Evolutionary conservation across 2,797 vertebrate genomes (phyloP).

Genomic region (Pangasius krempfi): DNA sequence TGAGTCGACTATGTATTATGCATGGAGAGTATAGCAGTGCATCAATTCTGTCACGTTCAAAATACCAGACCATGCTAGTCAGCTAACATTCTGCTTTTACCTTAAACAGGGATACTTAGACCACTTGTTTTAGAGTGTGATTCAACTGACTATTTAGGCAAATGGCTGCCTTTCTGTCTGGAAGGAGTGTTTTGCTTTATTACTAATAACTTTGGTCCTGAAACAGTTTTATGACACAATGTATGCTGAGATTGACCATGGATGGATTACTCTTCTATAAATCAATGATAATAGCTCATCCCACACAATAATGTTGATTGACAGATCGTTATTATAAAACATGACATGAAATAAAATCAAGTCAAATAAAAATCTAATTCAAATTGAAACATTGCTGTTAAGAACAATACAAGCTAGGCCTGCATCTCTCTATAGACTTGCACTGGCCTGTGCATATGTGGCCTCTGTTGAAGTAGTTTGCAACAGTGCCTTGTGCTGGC

Average conservation of each 20-base stretch:
- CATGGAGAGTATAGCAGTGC: not conserved
- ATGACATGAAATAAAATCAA: not conserved
- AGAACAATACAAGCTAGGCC: not conserved
- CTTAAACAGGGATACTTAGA: not conserved
- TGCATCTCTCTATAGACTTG: not conserved
- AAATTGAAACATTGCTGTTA: not conserved
- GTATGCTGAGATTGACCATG: not conserved
- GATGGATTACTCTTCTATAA: not conserved
- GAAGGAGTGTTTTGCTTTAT: not conserved
- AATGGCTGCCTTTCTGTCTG: not conserved
- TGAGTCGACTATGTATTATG: slow-evolving; percentile 1
- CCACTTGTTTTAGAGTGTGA: not conserved
- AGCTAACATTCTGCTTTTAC: not conserved
- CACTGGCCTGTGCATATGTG: not conserved
- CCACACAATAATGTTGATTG: not conserved
- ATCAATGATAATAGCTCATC: not conserved
- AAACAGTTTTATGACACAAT: not conserved
- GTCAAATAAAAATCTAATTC: not conserved
- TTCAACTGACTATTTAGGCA: not conserved
- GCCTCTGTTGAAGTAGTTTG: not conserved
- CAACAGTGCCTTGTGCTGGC: not conserved
- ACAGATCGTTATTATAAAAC: not conserved
- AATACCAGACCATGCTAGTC: not conserved
- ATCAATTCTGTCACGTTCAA: slow-evolving; percentile 33
- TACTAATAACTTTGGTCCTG: not conserved